Evolutionary conservation across 1,140 invertebrate species (phyloP).

Genomic region (Papilio helenus): DNA sequence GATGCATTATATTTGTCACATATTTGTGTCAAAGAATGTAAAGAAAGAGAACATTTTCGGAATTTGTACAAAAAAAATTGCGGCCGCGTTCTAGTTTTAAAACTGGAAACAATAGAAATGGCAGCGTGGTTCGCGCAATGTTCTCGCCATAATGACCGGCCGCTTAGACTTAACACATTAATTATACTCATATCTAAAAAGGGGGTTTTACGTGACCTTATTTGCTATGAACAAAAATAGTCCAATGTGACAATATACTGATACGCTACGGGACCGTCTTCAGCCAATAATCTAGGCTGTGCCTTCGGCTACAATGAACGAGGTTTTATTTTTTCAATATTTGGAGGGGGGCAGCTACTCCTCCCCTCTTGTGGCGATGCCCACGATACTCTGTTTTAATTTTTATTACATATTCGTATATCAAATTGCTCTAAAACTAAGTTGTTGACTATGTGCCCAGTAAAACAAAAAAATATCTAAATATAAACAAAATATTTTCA

Average conservation of each 20-base stretch:
- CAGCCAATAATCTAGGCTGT: no score
- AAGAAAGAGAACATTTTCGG: conserved; percentile 27
- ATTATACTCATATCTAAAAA: conserved; percentile 36
- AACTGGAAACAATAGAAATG: conserved; percentile 36
- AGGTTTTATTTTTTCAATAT: no score
- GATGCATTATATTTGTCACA: conserved; percentile 2
- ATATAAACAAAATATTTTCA: no score
- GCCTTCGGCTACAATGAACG: no score
- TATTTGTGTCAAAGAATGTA: conserved; percentile 12
- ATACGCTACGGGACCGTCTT: neutral
- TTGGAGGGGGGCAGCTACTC: no score
- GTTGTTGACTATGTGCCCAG: no score
- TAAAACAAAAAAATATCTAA: no score
- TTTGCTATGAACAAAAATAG: neutral
- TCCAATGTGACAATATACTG: neutral
- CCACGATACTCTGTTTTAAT: no score
- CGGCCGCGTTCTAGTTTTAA: conserved; percentile 36
- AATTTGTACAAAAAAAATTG: conserved; percentile 37
- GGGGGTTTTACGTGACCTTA: conserved; percentile 2
- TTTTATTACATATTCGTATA: no score
- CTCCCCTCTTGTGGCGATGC: no score
- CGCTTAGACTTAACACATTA: conserved; percentile 36
- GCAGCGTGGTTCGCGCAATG: conserved; percentile 30
- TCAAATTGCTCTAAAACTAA: no score
- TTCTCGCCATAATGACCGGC: conserved; percentile 32